Percentiles rank a stretch among this genome's conserved stretches.
These are phyloP conservation scores for Isichthys henryi DNA, from an alignment of 2,113 vertebrate species.

Conservation along the genomic window DNA sequence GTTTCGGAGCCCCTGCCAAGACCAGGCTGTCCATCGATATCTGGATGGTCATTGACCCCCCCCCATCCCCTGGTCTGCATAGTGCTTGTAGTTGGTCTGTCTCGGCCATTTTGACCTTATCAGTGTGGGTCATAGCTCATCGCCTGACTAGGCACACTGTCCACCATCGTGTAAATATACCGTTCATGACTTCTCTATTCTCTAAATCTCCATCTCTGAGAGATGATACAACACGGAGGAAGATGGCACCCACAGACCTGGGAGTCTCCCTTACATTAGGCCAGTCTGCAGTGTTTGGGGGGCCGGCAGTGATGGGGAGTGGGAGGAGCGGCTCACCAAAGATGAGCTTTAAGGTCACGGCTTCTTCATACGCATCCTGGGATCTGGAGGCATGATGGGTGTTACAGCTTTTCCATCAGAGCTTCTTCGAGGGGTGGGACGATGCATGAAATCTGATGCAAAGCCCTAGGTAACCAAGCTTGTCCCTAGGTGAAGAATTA, in stretches of 20 bases:
- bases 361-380: constrained; percentile 22
- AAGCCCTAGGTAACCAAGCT: constrained; percentile 27
- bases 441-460: constrained; percentile 43
- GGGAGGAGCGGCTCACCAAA: constrained; percentile 22
- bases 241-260: background rate
- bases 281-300: background rate
- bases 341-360: constrained; percentile 34
- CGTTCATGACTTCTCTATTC: background rate
- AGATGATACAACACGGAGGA: background rate
- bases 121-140: background rate
- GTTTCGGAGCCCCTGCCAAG: background rate
- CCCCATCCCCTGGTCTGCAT: background rate
- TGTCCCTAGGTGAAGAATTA: constrained; percentile 12
- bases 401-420: constrained; percentile 23
- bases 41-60: background rate
- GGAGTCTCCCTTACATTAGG: constrained; percentile 30
- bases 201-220: background rate
- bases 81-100: background rate
- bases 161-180: background rate
- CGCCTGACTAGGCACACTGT: too few relatives aligned
- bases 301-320: constrained; percentile 34
- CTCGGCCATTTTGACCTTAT: background rate
- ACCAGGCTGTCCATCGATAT: background rate
- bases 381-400: constrained; percentile 23
- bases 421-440: constrained; percentile 18